Evolutionary conservation across 2,888 invertebrate species (phyloP).

Genomic region (Tipula lateralis): DNA sequence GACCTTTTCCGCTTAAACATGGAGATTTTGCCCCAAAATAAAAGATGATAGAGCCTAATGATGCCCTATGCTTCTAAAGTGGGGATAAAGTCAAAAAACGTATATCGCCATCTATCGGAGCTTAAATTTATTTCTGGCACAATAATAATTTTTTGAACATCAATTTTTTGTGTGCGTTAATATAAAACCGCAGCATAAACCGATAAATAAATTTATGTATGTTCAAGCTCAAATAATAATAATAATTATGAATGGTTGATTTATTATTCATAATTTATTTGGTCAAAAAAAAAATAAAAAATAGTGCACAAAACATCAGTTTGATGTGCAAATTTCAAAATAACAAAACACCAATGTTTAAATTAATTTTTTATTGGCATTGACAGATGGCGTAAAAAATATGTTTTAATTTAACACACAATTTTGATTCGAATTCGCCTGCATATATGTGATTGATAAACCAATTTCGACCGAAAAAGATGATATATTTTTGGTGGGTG

Average conservation of each 20-base stretch:
- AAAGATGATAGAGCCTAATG: too few species aligned
- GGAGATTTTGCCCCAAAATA: too few species aligned
- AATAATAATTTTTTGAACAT: not conserved
- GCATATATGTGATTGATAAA: too few species aligned
- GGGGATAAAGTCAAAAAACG: too few species aligned
- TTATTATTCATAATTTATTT: not conserved
- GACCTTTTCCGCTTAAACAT: too few species aligned
- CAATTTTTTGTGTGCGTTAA: not conserved
- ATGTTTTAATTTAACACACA: not conserved
- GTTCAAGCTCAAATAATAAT: not conserved
- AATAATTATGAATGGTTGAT: not conserved
- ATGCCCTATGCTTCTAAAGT: too few species aligned
- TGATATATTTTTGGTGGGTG: too few species aligned
- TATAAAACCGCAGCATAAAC: not conserved
- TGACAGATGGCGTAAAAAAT: not conserved
- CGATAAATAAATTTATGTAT: not conserved
- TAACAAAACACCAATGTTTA: not conserved
- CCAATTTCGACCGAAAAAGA: too few species aligned
- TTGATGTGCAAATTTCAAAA: not conserved
- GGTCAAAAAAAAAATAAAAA: not conserved
- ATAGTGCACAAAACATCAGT: not conserved
- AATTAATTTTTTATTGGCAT: not conserved
- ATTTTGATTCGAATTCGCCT: too few species aligned
- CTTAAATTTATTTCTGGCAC: not conserved
- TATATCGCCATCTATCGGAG: too few species aligned